Evolutionary conservation across 2,113 vertebrate species (phyloP).

Genomic region (Carlito syrichta): DNA sequence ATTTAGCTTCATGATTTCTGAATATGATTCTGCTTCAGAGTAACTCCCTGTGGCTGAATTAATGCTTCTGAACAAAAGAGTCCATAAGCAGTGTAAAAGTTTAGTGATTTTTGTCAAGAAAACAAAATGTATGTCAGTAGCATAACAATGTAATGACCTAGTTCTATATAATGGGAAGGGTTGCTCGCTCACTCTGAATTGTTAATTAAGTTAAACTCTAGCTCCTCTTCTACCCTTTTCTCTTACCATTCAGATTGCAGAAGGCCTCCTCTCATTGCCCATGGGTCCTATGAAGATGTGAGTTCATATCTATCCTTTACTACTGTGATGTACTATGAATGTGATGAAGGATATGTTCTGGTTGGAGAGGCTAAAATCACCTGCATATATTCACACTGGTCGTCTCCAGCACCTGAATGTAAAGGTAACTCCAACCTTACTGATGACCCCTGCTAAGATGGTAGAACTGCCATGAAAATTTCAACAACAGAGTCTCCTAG

Average conservation of each 20-base stretch:
- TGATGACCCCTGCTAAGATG: not conserved
- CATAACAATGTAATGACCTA: not conserved
- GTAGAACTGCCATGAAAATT: not conserved
- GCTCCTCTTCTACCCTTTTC: not conserved
- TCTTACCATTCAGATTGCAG: not conserved
- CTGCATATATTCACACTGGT: not conserved
- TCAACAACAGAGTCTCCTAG: not conserved
- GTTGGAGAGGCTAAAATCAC: not conserved
- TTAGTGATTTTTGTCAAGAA: not conserved
- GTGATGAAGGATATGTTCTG: not conserved
- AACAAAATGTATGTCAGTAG: not conserved
- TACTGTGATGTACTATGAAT: not conserved
- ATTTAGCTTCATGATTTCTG: not conserved
- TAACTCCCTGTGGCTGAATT: not conserved
- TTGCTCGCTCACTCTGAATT: not conserved
- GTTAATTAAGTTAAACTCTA: not conserved
- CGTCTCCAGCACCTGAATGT: not conserved
- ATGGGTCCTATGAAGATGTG: not conserved
- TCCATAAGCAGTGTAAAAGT: not conserved
- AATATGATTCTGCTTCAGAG: not conserved
- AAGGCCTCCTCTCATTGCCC: not conserved
- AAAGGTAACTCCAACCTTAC: slow-evolving; percentile 30
- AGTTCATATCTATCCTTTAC: not conserved
- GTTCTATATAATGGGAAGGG: not conserved
- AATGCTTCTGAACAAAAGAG: not conserved